Evolutionary conservation across 2,797 vertebrate genomes (phyloP).

Genomic region (Urosaurus nigricauda): DNA sequence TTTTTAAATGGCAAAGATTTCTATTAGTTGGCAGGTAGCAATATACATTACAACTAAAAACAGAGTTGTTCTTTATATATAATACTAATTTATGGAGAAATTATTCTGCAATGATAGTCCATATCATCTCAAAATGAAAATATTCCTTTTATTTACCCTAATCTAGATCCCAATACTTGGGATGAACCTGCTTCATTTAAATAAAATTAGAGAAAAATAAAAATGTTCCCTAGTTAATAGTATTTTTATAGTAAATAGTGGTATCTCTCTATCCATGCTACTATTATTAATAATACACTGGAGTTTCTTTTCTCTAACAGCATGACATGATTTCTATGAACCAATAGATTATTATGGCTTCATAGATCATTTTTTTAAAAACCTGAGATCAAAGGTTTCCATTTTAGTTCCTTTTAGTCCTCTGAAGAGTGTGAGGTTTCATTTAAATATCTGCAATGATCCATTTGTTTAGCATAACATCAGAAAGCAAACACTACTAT

Average conservation of each 20-base stretch:
- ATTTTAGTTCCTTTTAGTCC: not conserved
- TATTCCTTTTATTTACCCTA: slow-evolving; percentile 54
- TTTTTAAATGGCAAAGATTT: slow-evolving; percentile 20
- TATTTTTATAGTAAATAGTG: not conserved
- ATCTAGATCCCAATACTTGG: not conserved
- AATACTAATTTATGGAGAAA: slow-evolving; percentile 24
- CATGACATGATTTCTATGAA: not conserved
- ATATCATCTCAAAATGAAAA: slow-evolving; percentile 39
- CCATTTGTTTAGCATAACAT: not conserved
- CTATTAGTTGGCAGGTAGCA: slow-evolving; percentile 42
- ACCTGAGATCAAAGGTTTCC: not conserved
- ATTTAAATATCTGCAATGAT: slow-evolving; percentile 20
- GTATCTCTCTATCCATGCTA: not conserved
- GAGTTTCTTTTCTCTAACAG: not conserved
- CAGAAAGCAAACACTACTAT: not conserved
- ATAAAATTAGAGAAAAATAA: not conserved
- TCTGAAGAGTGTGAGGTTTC: slow-evolving; percentile 1
- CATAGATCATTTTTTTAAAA: slow-evolving; percentile 21
- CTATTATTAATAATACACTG: not conserved
- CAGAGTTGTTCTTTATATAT: not conserved
- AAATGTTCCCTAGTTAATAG: not conserved
- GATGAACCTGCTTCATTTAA: not conserved
- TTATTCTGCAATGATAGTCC: slow-evolving; percentile 45
- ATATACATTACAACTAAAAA: slow-evolving; percentile 26
- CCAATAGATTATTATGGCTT: not conserved